Evolutionary conservation across 2,113 vertebrate genomes (phyloP).

Genomic region (Microcebus murinus): DNA sequence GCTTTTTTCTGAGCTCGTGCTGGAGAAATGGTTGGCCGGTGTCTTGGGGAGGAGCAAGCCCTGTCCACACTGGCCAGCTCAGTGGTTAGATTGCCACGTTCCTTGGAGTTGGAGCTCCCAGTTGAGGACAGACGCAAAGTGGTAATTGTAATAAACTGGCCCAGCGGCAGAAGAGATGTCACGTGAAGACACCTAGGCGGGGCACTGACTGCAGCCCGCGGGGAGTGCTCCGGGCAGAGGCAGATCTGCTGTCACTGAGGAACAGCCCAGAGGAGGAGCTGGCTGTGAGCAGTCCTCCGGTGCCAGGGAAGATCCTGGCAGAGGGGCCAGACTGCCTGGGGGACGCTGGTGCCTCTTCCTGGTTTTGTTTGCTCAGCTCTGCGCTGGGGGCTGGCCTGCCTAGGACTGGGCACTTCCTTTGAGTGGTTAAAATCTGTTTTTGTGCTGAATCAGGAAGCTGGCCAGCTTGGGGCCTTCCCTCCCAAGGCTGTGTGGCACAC

Average conservation of each 20-base stretch:
- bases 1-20: neutral
- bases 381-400: neutral
- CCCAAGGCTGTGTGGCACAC: too few relatives aligned
- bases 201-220: neutral
- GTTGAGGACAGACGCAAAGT: neutral
- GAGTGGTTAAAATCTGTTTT: neutral
- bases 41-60: neutral
- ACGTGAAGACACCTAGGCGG: rapidly evolving
- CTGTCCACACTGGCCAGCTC: neutral
- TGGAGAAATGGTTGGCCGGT: rapidly evolving
- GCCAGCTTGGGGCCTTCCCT: neutral
- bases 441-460: neutral
- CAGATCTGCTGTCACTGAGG: too few relatives aligned
- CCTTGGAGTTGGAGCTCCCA: neutral
- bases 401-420: neutral
- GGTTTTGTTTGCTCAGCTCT: neutral
- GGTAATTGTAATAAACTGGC: neutral
- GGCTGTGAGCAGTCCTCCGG: rapidly evolving
- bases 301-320: neutral
- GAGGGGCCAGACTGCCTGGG: too few relatives aligned
- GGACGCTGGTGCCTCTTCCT: neutral
- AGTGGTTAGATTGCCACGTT: rapidly evolving
- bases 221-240: neutral
- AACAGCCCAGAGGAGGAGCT: neutral
- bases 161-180: neutral